These are phyloP conservation scores for Molanna angustata DNA, from an alignment of 2,888 invertebrate species.

Conservation along the genomic window DNA sequence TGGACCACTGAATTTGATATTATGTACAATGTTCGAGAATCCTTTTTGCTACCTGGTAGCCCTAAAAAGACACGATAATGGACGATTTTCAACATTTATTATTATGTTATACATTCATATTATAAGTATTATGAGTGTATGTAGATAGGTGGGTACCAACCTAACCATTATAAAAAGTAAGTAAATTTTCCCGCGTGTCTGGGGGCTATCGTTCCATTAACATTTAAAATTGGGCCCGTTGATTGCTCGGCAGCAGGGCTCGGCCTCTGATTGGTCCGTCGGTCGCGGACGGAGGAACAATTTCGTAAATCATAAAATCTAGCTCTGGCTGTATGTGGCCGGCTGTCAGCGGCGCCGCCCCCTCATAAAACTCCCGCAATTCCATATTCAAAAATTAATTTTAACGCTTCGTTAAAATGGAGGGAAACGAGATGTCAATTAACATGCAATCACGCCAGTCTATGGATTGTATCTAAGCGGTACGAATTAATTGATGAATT, in stretches of 20 bases:
- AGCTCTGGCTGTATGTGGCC: constrained; percentile 18
- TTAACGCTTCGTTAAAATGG: constrained; percentile 28
- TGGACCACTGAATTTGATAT: too few relatives aligned
- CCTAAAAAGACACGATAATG: too few relatives aligned
- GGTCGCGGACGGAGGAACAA: constrained; percentile 13
- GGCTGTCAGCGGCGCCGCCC: constrained; percentile 32
- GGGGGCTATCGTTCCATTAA: constrained; percentile 32
- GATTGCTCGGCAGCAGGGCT: constrained; percentile 20
- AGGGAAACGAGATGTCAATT: constrained; percentile 26
- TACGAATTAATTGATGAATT: too few relatives aligned
- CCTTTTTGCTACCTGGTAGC: too few relatives aligned
- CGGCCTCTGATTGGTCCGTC: constrained; percentile 23
- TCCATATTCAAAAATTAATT: constrained; percentile 31
- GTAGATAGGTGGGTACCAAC: too few relatives aligned
- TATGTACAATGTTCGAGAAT: too few relatives aligned
- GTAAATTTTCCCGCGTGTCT: constrained; percentile 28
- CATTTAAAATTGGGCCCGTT: constrained; percentile 29
- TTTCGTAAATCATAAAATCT: constrained; percentile 31
- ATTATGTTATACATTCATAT: too few relatives aligned
- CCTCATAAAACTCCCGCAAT: constrained; percentile 28
- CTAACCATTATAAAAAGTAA: too few relatives aligned
- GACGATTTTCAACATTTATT: too few relatives aligned
- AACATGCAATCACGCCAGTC: constrained; percentile 23
- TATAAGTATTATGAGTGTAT: too few relatives aligned
- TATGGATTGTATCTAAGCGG: too few relatives aligned